Base-by-base conservation (phyloP, 2,888 invertebrate species). In the Tromatobia lineatoria region DNA sequence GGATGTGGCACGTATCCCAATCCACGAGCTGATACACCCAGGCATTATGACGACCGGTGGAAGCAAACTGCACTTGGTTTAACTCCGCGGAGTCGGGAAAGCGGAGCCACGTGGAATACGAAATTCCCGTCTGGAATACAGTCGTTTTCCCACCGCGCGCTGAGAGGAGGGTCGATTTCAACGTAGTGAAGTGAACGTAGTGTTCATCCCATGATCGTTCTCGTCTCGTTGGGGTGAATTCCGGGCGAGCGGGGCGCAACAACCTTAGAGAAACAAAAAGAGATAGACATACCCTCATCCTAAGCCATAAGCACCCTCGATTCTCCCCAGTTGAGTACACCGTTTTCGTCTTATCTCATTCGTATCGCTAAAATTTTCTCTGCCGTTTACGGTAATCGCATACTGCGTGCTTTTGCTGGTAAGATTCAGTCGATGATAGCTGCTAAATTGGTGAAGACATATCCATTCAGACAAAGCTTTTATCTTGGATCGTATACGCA, bases 21-120 rank as follows among this genome's bases (percentile, higher is more conserved):
- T 91, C 88, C 88, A 79, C 83, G 78, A 64, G 76, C 86, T 86
- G 87, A 88, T 89, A 90, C 88, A 89, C 85, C 87, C 85, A 52
- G 79, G 86, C 83, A 88, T 91, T 90, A 90, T 90, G 90, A 91
- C 85, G 88, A 86, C 87, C 86, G 85, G 87, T 78, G 86, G 89
- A 86, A 89, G 86, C 90, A 90, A 91, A 91, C 90, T 90, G 90
- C 90, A 90, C 89, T 91, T 91, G 89, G 89, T 88, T 87, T 83
- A 91, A 91, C 91, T 91, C 88, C 85, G 86, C 82, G 80, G 69
- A 76, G 70, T 69, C 76, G 34, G 50, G 50, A 86, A 88, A 77
- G 80, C 69, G 85, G 85, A 88, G 87, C 88, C 75, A 85, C 88
- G 85, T 81, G 84, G 91, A 91, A 91, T 91, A 91, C 90, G 85